Evolutionary conservation across 2,113 vertebrate genomes (phyloP).

Genomic region (Microcebus griseorufus): DNA sequence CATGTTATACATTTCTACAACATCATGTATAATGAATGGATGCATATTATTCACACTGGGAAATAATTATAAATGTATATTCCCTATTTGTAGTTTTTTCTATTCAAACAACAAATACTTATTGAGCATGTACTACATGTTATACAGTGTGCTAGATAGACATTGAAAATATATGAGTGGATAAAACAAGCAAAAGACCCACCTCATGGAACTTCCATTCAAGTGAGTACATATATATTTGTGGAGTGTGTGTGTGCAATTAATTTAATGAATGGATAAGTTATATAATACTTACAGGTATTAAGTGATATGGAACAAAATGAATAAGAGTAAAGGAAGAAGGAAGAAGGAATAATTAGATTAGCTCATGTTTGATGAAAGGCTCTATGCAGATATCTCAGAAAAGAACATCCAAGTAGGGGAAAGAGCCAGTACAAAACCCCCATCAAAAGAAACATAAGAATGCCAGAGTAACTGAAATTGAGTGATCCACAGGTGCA

Average conservation of each 20-base stretch:
- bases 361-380: neutral
- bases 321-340: neutral
- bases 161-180: neutral
- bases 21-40: neutral
- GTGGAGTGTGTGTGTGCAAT: neutral
- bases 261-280: neutral
- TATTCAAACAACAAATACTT: neutral
- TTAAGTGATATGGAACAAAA: neutral
- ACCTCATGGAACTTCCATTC: neutral
- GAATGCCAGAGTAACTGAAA: neutral
- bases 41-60: neutral
- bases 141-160: neutral
- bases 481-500: rapidly evolving
- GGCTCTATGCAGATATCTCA: neutral
- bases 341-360: no score
- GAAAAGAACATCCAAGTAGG: neutral
- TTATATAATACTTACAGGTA: neutral
- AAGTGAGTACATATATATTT: neutral
- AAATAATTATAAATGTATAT: neutral
- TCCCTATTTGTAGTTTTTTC: neutral
- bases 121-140: neutral
- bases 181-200: neutral
- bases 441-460: neutral
- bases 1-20: neutral
- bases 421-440: neutral